phyloP scores from a whole-genome alignment of 1,140 invertebrate genomes.

The Zaprionus gabonicus region DNA sequence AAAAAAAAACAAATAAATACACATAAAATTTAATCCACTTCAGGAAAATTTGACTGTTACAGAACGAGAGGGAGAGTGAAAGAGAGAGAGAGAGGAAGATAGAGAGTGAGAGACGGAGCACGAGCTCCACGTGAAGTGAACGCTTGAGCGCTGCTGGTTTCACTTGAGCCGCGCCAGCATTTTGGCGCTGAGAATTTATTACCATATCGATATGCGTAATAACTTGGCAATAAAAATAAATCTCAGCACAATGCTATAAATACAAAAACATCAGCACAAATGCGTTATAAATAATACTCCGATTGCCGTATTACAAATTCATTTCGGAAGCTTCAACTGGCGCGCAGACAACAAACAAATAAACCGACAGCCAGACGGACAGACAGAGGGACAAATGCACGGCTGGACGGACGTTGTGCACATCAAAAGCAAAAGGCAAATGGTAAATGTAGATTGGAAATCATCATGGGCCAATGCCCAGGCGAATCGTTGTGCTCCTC shows the following conservation, averaged over 20 bases:
- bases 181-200: constrained; percentile 67
- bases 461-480: constrained; percentile 70
- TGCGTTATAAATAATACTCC: constrained; percentile 80
- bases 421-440: constrained; percentile 34
- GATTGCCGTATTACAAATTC: constrained; percentile 75
- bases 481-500: constrained; percentile 24
- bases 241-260: constrained; percentile 77
- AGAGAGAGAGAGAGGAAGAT: not conserved
- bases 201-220: constrained; percentile 83
- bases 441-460: constrained; percentile 55
- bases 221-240: constrained; percentile 84
- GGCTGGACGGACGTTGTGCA: not conserved
- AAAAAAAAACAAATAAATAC: constrained; percentile 42
- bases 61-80: not conserved
- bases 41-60: constrained; percentile 36
- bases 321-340: constrained; percentile 57
- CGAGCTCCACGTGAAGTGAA: constrained; percentile 1
- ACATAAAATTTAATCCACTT: constrained; percentile 76
- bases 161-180: constrained; percentile 37
- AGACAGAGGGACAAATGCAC: constrained; percentile 16
- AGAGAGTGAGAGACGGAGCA: not conserved
- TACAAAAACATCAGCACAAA: constrained; percentile 81
- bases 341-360: constrained; percentile 36
- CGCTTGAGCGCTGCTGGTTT: constrained; percentile 52
- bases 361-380: constrained; percentile 52